Percentiles rank a stretch among this genome's conserved stretches.
Conservation (phyloP, 2,888 invertebrate species). For the Aleiodes leptofemur region DNA sequence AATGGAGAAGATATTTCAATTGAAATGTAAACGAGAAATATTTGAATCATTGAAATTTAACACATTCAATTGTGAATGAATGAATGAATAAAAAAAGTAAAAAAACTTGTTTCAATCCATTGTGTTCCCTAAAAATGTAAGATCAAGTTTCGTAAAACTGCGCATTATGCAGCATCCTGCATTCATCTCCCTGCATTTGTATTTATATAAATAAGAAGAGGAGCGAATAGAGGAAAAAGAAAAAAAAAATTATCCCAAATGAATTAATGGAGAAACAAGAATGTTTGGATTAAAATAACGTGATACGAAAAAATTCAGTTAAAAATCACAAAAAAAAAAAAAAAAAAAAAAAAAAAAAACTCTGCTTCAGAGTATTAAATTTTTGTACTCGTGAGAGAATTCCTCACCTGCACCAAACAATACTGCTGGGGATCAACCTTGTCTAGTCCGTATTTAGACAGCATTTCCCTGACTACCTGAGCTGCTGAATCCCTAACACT, state of each 20-base stretch:
- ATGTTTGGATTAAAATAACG: neutral
- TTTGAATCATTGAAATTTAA: conserved; percentile 20
- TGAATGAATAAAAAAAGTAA: too few species aligned
- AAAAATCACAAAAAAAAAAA: conserved; percentile 16
- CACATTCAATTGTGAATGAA: neutral
- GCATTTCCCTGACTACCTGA: conserved; percentile 95
- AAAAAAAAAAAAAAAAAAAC: conserved; percentile 18
- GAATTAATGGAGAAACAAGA: conserved; percentile 18
- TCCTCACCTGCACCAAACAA: conserved; percentile 93
- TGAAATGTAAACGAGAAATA: conserved; percentile 28
- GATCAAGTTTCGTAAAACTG: conserved; percentile 8
- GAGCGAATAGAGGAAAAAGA: neutral
- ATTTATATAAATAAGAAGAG: conserved; percentile 11
- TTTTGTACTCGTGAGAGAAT: conserved; percentile 15
- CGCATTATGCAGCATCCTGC: conserved; percentile 7
- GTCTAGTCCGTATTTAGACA: conserved; percentile 96
- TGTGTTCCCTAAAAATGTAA: neutral
- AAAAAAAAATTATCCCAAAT: neutral
- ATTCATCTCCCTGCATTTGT: neutral
- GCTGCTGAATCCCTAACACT: conserved; percentile 95
- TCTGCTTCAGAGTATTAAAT: neutral
- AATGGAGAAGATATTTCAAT: neutral
- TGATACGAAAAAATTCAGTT: neutral
- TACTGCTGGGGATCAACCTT: conserved; percentile 93
- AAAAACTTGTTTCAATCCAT: conserved; percentile 19